A percentile compares a stretch with the other conserved stretches of the same genome.
Evolutionary conservation across 2,888 invertebrate species (phyloP).

Genomic region (Ochropleura plecta): DNA sequence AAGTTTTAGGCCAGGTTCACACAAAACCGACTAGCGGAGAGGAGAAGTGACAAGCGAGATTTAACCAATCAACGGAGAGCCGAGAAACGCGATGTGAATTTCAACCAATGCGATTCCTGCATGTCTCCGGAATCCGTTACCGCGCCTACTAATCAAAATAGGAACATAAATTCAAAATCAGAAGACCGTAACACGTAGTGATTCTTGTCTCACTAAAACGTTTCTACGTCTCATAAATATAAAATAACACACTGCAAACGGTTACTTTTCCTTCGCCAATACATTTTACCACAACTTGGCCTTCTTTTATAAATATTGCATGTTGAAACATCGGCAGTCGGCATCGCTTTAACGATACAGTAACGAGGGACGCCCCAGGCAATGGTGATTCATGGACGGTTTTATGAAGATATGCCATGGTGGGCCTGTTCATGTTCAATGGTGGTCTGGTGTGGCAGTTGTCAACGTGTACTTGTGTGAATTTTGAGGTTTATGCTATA

Average conservation of each 20-base stretch:
- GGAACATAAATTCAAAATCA: background rate
- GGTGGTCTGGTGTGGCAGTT: conserved; percentile 50
- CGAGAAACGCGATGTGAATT: background rate
- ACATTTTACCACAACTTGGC: background rate
- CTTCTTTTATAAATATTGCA: conserved; percentile 26
- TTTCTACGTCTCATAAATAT: background rate
- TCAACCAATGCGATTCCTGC: background rate
- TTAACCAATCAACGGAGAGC: background rate
- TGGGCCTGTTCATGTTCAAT: conserved; percentile 50
- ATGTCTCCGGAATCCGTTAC: no score
- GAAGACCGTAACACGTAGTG: background rate
- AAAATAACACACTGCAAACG: no score
- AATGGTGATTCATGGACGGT: conserved; percentile 70
- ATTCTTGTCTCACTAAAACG: background rate
- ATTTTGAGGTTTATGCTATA: background rate
- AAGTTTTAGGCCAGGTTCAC: conserved; percentile 9
- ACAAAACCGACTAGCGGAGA: background rate
- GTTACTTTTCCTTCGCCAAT: background rate
- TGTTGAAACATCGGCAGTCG: conserved; percentile 36
- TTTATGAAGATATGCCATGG: conserved; percentile 65
- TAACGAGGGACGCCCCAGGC: conserved; percentile 72
- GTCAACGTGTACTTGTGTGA: conserved; percentile 30
- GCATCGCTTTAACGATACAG: conserved; percentile 69
- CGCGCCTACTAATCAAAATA: no score
- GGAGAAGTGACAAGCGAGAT: background rate